Evolutionary conservation across 2,888 invertebrate species (phyloP).

Genomic region (Dorcus hopei): DNA sequence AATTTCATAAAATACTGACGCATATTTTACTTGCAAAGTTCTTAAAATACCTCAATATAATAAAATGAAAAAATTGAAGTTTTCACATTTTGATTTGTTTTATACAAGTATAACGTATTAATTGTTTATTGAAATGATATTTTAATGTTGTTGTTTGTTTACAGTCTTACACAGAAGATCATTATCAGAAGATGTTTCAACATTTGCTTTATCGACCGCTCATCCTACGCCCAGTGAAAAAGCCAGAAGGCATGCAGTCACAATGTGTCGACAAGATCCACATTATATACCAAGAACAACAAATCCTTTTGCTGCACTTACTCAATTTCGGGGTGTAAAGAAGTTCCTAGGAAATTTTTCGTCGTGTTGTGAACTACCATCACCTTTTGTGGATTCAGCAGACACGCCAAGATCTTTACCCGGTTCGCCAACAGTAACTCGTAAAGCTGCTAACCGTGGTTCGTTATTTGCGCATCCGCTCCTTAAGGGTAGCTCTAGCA

Average conservation of each 20-base stretch:
- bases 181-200: slow-evolving; percentile 66
- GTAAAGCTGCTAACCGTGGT: slow-evolving; percentile 37
- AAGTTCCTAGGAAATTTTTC: slow-evolving; percentile 79
- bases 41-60: too few species aligned
- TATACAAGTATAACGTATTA: too few species aligned
- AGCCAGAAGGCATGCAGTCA: slow-evolving; percentile 68
- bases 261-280: slow-evolving; percentile 81
- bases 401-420: slow-evolving; percentile 52
- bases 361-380: slow-evolving; percentile 74
- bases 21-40: too few species aligned
- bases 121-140: neutral
- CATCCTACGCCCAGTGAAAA: slow-evolving; percentile 70
- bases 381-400: slow-evolving; percentile 55
- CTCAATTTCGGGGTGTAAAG: slow-evolving; percentile 76
- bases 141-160: slow-evolving; percentile 24
- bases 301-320: slow-evolving; percentile 73
- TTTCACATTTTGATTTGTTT: too few species aligned
- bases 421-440: slow-evolving; percentile 52
- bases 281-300: slow-evolving; percentile 71
- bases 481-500: slow-evolving; percentile 45
- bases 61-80: too few species aligned
- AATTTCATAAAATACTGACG: too few species aligned
- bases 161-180: slow-evolving; percentile 69
- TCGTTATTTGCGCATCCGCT: slow-evolving; percentile 58
- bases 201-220: slow-evolving; percentile 25